Conservation (phyloP, 1,140 invertebrate genomes). For the Aradophagus sp. region DNA sequence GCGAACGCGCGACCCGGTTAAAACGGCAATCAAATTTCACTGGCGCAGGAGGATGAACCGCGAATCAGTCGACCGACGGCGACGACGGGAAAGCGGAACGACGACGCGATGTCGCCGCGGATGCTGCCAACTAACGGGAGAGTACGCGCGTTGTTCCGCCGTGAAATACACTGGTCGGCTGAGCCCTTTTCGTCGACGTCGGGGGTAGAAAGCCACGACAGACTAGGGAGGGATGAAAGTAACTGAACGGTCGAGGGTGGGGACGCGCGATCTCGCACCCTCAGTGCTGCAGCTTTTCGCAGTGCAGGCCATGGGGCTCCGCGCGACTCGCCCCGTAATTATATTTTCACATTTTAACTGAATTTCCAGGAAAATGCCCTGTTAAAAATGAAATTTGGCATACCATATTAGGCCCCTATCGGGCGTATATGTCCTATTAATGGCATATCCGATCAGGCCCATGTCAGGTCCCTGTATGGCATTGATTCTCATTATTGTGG, state of each 20-base stretch:
- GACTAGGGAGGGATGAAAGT: conserved; percentile 47
- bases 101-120: not conserved
- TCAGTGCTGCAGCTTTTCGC: conserved; percentile 54
- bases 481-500: no score
- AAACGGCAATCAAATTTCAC: not conserved
- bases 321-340: conserved; percentile 36
- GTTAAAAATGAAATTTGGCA: no score
- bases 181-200: conserved; percentile 50
- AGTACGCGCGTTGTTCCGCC: conserved; percentile 39
- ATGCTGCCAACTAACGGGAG: conserved; percentile 32
- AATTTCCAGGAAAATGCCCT: conserved; percentile 7
- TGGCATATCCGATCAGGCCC: no score
- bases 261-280: conserved; percentile 51
- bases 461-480: no score
- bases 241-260: conserved; percentile 48
- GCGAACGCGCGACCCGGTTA: no score
- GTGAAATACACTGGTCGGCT: conserved; percentile 52
- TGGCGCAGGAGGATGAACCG: no score
- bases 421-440: no score
- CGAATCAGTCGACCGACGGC: conserved; percentile 17
- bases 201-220: conserved; percentile 36
- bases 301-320: conserved; percentile 47
- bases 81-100: no score
- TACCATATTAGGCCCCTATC: no score
- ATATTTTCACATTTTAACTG: conserved; percentile 46